Conservation (phyloP, 2,113 vertebrate species). For the Tonatia bakeri region DNA sequence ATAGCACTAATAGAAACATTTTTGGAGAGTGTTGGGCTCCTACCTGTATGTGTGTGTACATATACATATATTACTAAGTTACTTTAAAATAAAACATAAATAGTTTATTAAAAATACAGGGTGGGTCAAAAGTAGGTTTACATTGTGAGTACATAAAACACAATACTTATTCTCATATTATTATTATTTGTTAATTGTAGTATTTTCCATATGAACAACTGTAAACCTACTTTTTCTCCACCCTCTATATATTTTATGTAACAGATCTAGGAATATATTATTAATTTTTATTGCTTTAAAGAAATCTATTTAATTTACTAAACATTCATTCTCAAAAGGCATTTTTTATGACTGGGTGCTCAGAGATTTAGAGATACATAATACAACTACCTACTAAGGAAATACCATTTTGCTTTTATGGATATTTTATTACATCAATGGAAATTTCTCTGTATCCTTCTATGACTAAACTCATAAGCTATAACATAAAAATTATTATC, state of each 20-base stretch:
- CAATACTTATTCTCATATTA: too few species aligned
- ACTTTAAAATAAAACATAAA: not conserved
- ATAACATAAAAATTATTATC: conserved; percentile 74
- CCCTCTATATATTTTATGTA: not conserved
- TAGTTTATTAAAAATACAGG: not conserved
- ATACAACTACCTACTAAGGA: conserved; percentile 52
- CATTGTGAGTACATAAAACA: too few species aligned
- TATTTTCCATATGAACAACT: too few species aligned
- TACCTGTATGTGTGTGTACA: not conserved
- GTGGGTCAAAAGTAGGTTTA: too few species aligned
- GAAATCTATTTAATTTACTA: conserved; percentile 30
- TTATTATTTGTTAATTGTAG: too few species aligned
- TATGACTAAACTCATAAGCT: conserved; percentile 69
- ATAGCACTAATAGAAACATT: not conserved
- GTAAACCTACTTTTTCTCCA: too few species aligned
- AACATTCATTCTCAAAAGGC: conserved; percentile 38
- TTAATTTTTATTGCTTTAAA: not conserved
- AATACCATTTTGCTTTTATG: conserved; percentile 71
- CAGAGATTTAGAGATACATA: conserved; percentile 54
- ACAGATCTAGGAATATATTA: not conserved
- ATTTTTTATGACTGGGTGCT: conserved; percentile 54
- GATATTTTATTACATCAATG: conserved; percentile 76
- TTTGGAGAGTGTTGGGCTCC: not conserved
- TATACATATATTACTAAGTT: not conserved
- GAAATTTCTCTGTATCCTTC: conserved; percentile 67